Evolutionary conservation across 1,140 invertebrate species (phyloP), one percentile per base, ranked within the genome.

Genomic region (Globodera rostochiensis): DNA sequence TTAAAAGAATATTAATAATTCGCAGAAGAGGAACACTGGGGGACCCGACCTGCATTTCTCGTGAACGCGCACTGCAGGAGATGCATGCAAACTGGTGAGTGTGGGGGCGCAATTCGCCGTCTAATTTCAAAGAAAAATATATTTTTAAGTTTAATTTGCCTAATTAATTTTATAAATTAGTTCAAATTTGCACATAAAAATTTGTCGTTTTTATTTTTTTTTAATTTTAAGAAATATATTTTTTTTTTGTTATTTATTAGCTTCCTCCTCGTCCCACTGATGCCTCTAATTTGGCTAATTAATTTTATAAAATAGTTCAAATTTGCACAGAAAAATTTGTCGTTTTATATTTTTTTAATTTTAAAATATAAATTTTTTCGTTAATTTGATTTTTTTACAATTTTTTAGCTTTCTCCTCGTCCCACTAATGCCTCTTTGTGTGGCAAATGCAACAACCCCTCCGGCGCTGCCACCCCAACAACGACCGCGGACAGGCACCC

Each of bases 381-480:
- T n/a, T n/a, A n/a, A n/a, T n/a, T n/a, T n/a, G n/a, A n/a, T n/a
- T 36, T 2, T 36, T 36, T 36, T 36, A 36, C 25, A 36, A 36
- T 45, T 36, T 71, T 71, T 71, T 21, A 71, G 69, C 76, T 89
- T 89, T 76, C 85, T 89, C 45, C 82, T 89, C n/a, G 88, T 89
- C 69, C 88, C 88, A 47, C 78, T 89, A 25, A 88, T 89, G 88
- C 88, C 88, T 19, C 74, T 88, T 11, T 88, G 86, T 50, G 80
- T 86, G 21, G 47, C 86, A 53, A 86, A 73, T 45, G 76, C 64
- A 57, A 50, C 80, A 45, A 73, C 69, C 21, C 77, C 49, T 5
- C 57, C 57, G 9, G 11, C 9, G 15, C 57, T 8, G 9, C 15
- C 15, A 60, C 11, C 57, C 5, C 57, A 60, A 60, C 57, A 60